These are phyloP conservation scores for Seira ritae DNA, from an alignment of 2,888 invertebrate genomes.

Conservation along the genomic window DNA sequence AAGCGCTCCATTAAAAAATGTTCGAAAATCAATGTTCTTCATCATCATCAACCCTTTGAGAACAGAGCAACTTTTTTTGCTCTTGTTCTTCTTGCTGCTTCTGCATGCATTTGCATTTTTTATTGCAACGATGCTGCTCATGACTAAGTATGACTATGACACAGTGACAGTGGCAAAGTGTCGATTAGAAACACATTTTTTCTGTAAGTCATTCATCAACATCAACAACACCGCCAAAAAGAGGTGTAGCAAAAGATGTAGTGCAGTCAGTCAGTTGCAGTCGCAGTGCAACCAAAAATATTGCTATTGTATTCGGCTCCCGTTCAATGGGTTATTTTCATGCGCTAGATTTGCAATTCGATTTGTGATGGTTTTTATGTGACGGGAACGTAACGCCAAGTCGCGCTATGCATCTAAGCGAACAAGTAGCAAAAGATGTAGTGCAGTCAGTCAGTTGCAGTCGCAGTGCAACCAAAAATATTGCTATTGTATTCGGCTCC, in stretches of 20 bases:
- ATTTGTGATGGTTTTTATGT: slow-evolving; percentile 50
- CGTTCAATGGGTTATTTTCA: slow-evolving; percentile 51
- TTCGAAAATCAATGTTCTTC: too few species aligned
- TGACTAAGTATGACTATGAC: slow-evolving; percentile 25
- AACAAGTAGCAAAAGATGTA: slow-evolving; percentile 19
- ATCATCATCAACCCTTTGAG: too few species aligned
- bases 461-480: too few species aligned
- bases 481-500: too few species aligned
- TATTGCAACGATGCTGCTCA: slow-evolving; percentile 18
- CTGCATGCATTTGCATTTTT: slow-evolving; percentile 43
- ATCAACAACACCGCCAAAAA: slow-evolving; percentile 23
- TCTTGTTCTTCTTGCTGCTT: too few species aligned
- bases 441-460: too few species aligned
- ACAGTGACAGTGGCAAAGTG: slow-evolving; percentile 3
- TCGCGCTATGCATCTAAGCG: too few species aligned
- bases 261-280: too few species aligned
- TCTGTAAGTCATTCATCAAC: slow-evolving; percentile 30
- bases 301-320: too few species aligned
- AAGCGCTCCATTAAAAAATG: background rate
- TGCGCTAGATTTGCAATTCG: slow-evolving; percentile 54
- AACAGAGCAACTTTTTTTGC: too few species aligned
- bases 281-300: too few species aligned
- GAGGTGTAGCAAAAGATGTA: too few species aligned
- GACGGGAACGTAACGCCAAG: background rate
- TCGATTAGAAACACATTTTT: slow-evolving; percentile 10